A percentile compares a stretch with the other conserved stretches of the same genome.
Evolutionary conservation across 2,797 vertebrate species (phyloP).

Genomic region (Acipenser transmontanus): DNA sequence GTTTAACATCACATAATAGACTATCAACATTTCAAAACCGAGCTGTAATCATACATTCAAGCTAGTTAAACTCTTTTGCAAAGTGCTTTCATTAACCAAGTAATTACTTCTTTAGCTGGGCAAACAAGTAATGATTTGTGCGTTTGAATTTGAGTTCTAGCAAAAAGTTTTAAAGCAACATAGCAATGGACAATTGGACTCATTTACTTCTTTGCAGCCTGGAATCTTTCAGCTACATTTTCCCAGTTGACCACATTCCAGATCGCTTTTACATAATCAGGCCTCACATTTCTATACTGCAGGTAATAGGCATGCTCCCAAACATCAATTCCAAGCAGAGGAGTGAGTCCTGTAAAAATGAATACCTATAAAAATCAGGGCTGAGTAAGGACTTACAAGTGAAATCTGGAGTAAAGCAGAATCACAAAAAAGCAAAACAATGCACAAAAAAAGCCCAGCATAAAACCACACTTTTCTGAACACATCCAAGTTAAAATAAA

Average conservation of each 20-base stretch:
- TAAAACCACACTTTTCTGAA: background rate
- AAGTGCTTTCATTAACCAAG: too few relatives aligned
- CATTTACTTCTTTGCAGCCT: constrained; percentile 67
- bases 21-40: background rate
- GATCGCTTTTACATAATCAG: constrained; percentile 94
- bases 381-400: constrained; percentile 9
- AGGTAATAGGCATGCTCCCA: constrained; percentile 99
- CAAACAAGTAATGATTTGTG: too few relatives aligned
- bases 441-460: background rate
- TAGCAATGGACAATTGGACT: too few relatives aligned
- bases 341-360: constrained; percentile 71
- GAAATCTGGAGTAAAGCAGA: background rate
- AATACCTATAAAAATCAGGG: background rate
- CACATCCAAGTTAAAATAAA: too few relatives aligned
- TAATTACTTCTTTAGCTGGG: too few relatives aligned
- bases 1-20: background rate
- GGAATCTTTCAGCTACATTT: constrained; percentile 80
- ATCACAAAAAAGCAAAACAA: background rate
- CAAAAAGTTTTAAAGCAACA: too few relatives aligned
- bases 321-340: constrained; percentile 91
- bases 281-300: constrained; percentile 95
- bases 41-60: background rate
- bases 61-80: background rate
- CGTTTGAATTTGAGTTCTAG: too few relatives aligned
- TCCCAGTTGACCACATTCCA: constrained; percentile 97